Percentiles rank a stretch among this genome's conserved stretches.
These are phyloP conservation scores for Crotalus horridus DNA, from an alignment of 2,113 vertebrate genomes.

Conservation along the genomic window DNA sequence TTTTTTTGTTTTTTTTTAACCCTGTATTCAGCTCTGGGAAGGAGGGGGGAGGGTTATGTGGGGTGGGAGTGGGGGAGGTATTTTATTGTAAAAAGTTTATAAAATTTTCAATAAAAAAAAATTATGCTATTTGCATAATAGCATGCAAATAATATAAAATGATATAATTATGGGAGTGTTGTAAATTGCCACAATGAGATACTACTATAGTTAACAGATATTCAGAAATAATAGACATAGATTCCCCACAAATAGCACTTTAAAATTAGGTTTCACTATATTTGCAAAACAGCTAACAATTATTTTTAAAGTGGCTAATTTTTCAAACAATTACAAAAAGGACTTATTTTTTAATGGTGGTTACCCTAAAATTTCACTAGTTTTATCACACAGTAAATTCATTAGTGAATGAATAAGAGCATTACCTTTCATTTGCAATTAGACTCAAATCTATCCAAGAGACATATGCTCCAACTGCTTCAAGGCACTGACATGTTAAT, in stretches of 20 bases:
- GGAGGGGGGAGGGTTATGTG: no score
- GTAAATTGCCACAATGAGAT: not conserved
- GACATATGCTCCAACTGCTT: conserved; percentile 95
- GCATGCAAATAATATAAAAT: not conserved
- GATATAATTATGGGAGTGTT: not conserved
- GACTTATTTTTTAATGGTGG: not conserved
- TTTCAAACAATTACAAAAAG: not conserved
- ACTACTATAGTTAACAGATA: not conserved
- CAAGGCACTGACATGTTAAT: conserved; percentile 98
- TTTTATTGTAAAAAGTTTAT: no score
- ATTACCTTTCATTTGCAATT: conserved; percentile 95
- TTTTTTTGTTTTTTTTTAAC: no score
- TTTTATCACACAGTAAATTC: not conserved
- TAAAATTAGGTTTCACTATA: not conserved
- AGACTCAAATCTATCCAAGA: conserved; percentile 99
- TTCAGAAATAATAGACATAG: not conserved
- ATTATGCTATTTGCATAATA: not conserved
- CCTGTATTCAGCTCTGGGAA: no score
- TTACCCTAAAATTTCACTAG: not conserved
- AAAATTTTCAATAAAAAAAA: no score
- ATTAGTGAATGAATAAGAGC: not conserved
- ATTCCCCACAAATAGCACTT: not conserved
- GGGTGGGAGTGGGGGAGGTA: no score
- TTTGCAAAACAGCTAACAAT: not conserved
- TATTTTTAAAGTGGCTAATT: not conserved